phyloP scores from a whole-genome alignment of 2,888 invertebrate species.

The Cantharis lateralis region DNA sequence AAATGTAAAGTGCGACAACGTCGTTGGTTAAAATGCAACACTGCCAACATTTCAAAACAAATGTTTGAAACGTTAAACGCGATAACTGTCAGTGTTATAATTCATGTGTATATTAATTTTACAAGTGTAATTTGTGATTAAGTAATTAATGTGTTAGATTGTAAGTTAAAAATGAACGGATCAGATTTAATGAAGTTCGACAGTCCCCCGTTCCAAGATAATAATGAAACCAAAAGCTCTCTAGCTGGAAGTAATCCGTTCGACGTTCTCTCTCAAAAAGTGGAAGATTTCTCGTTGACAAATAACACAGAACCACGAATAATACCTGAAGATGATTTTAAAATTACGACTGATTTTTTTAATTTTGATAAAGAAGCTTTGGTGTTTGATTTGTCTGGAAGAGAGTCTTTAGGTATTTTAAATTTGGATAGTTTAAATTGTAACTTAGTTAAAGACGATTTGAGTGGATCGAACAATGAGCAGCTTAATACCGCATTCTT shows the following conservation, averaged over 20 bases:
- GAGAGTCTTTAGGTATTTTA: constrained; percentile 32
- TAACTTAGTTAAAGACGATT: not conserved
- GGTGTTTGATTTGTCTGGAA: constrained; percentile 9
- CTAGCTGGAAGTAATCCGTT: constrained; percentile 12
- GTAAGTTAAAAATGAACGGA: not conserved
- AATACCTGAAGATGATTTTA: not conserved
- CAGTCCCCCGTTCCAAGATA: not conserved
- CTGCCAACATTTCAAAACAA: not conserved
- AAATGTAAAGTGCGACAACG: not conserved
- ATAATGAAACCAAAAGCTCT: not conserved
- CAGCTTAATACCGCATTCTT: constrained; percentile 10
- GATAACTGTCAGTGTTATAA: not conserved
- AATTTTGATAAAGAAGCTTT: constrained; percentile 5
- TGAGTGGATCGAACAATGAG: not conserved
- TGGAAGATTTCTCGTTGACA: not conserved
- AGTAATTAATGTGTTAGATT: not conserved
- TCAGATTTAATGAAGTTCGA: constrained; percentile 3
- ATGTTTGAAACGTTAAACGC: not conserved
- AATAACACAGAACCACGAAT: not conserved
- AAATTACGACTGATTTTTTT: not conserved
- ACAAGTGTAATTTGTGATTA: not conserved
- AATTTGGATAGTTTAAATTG: constrained; percentile 27
- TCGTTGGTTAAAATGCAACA: not conserved
- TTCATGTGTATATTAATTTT: not conserved
- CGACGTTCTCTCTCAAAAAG: constrained; percentile 3